phyloP scores from a whole-genome alignment of 2,888 invertebrate genomes.

The Orchesella flavescens region DNA sequence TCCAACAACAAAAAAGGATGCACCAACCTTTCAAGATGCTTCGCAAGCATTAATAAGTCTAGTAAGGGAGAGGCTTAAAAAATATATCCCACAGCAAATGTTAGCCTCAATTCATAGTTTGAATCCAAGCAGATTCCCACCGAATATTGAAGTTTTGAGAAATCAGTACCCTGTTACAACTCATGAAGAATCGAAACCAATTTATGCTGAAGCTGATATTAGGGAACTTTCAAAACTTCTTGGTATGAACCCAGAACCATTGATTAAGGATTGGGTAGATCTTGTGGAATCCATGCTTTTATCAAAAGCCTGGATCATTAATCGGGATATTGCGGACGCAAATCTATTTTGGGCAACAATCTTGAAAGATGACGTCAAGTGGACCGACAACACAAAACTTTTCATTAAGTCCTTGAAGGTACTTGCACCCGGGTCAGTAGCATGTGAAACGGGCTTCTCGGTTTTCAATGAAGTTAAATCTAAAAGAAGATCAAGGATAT shows the following conservation, averaged over 20 bases:
- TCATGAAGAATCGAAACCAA: neutral
- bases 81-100: neutral
- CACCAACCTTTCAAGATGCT: neutral
- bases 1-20: no score
- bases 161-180: neutral
- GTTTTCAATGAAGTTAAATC: neutral
- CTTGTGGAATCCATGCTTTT: neutral
- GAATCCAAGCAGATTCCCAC: neutral
- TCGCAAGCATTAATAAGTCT: neutral
- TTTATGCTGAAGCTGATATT: neutral
- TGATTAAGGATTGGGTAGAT: neutral
- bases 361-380: neutral
- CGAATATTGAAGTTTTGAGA: neutral
- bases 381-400: neutral
- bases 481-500: neutral
- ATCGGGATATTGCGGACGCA: neutral
- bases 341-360: neutral
- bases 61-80: neutral
- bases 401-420: neutral
- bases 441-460: no score
- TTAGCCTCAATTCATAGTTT: neutral
- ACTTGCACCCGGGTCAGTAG: no score
- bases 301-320: neutral
- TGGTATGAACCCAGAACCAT: neutral
- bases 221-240: neutral